A percentile compares a stretch with the other conserved stretches of the same genome.
These are phyloP conservation scores for Anas platyrhynchos DNA, from an alignment of 2,113 vertebrate species.

Conservation along the genomic window DNA sequence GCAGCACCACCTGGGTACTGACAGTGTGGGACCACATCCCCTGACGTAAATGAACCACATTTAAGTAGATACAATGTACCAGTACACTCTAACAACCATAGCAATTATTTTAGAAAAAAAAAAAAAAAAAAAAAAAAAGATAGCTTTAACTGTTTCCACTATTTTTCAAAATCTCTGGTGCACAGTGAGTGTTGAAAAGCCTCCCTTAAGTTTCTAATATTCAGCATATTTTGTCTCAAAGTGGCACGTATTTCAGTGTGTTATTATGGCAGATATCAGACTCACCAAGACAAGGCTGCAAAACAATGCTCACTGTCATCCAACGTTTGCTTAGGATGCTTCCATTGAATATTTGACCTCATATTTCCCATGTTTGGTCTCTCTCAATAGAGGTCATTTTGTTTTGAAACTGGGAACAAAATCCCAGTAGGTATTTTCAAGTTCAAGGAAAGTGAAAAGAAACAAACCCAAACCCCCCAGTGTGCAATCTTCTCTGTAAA, in stretches of 20 bases:
- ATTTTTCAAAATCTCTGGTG: not conserved
- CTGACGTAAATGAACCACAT: not conserved
- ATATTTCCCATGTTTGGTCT: not conserved
- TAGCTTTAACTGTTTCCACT: not conserved
- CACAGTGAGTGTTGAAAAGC: not conserved
- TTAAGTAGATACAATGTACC: not conserved
- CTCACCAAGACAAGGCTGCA: not conserved
- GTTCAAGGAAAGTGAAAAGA: constrained; percentile 4
- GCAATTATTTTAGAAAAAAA: not conserved
- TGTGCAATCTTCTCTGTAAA: not conserved
- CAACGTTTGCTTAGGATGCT: not conserved
- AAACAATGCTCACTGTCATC: not conserved
- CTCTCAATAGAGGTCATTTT: not conserved
- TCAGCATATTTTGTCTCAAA: not conserved
- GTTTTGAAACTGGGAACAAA: not conserved
- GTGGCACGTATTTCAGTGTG: not conserved
- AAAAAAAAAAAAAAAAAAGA: not conserved
- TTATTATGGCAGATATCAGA: not conserved
- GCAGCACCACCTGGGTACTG: not conserved
- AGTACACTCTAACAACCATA: not conserved
- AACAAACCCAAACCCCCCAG: not conserved
- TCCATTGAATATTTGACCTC: not conserved
- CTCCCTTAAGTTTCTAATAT: not conserved
- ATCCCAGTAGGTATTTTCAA: not conserved
- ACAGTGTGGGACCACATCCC: accelerated